Conservation (phyloP, 2,888 invertebrate genomes). For the Cataglyphis rosenhaueri region DNA sequence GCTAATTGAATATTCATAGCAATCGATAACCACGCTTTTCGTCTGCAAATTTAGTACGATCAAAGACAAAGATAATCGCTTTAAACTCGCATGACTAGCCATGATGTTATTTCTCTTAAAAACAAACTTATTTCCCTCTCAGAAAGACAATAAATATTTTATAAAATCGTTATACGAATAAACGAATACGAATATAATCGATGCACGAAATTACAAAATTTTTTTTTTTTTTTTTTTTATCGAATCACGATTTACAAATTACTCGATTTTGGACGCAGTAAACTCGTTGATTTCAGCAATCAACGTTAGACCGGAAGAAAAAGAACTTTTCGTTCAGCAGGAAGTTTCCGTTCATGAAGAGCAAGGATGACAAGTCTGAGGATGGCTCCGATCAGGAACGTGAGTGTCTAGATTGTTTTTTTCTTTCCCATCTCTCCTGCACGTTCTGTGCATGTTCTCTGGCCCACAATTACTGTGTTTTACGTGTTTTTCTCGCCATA, state of each 20-base stretch:
- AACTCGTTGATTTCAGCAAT: slow-evolving; percentile 89
- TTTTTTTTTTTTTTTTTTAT: not conserved
- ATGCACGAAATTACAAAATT: not conserved
- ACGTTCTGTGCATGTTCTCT: slow-evolving; percentile 82
- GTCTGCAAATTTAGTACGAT: not conserved
- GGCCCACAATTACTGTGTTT: slow-evolving; percentile 71
- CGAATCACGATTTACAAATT: not conserved
- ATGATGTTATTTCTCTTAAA: not conserved
- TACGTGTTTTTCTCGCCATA: slow-evolving; percentile 70
- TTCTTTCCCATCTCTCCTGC: slow-evolving; percentile 66
- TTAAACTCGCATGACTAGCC: not conserved
- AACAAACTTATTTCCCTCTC: not conserved
- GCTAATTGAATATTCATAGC: slow-evolving; percentile 23
- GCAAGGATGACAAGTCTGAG: slow-evolving; percentile 98
- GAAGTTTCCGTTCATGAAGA: slow-evolving; percentile 99
- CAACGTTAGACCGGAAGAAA: slow-evolving; percentile 97
- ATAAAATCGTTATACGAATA: not conserved
- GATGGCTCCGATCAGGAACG: slow-evolving; percentile 99
- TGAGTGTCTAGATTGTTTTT: slow-evolving; percentile 88
- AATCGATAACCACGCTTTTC: slow-evolving; percentile 13
- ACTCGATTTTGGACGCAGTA: slow-evolving; percentile 30
- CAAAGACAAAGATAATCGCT: not conserved
- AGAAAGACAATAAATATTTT: not conserved
- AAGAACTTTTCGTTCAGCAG: slow-evolving; percentile 99
- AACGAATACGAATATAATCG: not conserved